Conservation (phyloP, 2,888 invertebrate genomes). For the Apamea crenata region DNA sequence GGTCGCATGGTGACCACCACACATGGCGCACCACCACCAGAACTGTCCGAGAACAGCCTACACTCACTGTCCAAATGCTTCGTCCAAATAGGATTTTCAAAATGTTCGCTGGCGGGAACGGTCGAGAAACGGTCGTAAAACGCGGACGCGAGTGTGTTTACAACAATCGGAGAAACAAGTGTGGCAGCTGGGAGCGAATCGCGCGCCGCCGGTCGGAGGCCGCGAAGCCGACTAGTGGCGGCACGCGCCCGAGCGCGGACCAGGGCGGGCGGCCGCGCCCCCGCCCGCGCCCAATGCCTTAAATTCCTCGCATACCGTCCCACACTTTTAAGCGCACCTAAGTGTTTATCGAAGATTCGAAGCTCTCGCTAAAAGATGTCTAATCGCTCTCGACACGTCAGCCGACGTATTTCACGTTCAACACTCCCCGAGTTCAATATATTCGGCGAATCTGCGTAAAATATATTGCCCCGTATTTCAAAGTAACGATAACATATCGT, state of each 20-base stretch:
- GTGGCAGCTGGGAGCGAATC: conserved; percentile 61
- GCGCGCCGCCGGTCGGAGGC: conserved; percentile 69
- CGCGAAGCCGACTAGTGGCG: conserved; percentile 68
- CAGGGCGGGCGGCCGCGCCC: conserved; percentile 83
- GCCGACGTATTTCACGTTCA: conserved; percentile 58
- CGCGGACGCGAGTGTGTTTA: conserved; percentile 73
- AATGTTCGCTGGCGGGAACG: conserved; percentile 26
- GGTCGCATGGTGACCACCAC: conserved; percentile 78
- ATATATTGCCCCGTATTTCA: conserved; percentile 25
- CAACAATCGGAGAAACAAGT: conserved; percentile 62
- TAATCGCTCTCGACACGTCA: conserved; percentile 71
- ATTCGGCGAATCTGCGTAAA: conserved; percentile 30
- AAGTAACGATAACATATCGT: conserved; percentile 36
- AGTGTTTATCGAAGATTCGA: conserved; percentile 78
- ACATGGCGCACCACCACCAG: conserved; percentile 77
- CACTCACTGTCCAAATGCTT: conserved; percentile 59
- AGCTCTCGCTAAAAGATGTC: conserved; percentile 70
- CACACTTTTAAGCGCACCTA: conserved; percentile 77
- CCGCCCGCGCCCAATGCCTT: conserved; percentile 80
- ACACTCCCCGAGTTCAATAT: conserved; percentile 40
- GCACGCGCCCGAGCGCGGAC: conserved; percentile 63
- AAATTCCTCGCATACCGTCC: conserved; percentile 78
- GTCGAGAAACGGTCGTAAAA: conserved; percentile 46
- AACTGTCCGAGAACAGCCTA: conserved; percentile 48
- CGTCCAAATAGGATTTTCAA: conserved; percentile 48